phyloP scores from a whole-genome alignment of 2,888 invertebrate species.

The Halictus quadricinctus region DNA sequence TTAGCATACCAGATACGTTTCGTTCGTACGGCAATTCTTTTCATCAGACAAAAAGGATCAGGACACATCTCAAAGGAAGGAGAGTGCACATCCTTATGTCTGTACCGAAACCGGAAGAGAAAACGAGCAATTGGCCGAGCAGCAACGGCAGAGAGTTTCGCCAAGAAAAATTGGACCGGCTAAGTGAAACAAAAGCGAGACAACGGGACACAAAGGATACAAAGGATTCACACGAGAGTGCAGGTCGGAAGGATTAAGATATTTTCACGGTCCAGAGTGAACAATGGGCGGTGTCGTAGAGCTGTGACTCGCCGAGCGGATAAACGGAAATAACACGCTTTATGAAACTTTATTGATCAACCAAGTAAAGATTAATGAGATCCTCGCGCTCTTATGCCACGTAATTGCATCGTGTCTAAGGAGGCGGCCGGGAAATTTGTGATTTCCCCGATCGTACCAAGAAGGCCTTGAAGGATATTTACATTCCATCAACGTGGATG shows the following conservation, averaged over 20 bases:
- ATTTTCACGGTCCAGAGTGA: not conserved
- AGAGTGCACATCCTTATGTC: not conserved
- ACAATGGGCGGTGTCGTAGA: not conserved
- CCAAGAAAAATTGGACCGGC: not conserved
- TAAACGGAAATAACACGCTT: conserved; percentile 35
- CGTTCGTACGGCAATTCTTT: not conserved
- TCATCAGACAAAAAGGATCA: not conserved
- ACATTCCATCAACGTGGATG: conserved; percentile 27
- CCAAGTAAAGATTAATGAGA: conserved; percentile 24
- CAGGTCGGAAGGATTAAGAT: not conserved
- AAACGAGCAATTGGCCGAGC: not conserved
- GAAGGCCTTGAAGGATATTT: conserved; percentile 23
- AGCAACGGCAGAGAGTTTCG: not conserved
- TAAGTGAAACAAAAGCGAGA: conserved; percentile 1
- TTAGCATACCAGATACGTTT: not conserved
- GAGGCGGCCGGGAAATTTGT: conserved; percentile 5
- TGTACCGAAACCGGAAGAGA: not conserved
- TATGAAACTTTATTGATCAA: conserved; percentile 44
- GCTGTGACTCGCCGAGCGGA: not conserved
- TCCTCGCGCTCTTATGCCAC: too few species aligned
- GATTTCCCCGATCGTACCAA: conserved; percentile 7
- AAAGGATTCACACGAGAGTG: not conserved
- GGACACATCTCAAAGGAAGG: not conserved
- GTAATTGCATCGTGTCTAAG: conserved; percentile 20
- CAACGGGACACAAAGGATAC: not conserved